A percentile compares a stretch with the other conserved stretches of the same genome.
Evolutionary conservation across 2,888 invertebrate genomes (phyloP).

Genomic region (Agonopterix subpropinquella): DNA sequence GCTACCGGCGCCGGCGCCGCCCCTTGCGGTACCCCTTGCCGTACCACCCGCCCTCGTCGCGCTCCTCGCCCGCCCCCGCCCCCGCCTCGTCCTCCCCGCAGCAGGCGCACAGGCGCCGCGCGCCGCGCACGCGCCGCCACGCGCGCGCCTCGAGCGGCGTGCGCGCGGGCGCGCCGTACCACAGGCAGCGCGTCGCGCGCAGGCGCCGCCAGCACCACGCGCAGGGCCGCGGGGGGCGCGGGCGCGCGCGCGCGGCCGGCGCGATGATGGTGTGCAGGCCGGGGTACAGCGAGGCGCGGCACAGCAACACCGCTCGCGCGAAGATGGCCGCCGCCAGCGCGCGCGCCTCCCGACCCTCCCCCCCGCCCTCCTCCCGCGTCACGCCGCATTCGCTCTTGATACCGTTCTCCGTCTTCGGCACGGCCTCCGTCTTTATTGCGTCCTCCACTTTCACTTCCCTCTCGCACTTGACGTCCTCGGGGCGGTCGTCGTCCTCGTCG

Average conservation of each 20-base stretch:
- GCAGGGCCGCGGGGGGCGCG: constrained; percentile 7
- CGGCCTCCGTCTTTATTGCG: constrained; percentile 8
- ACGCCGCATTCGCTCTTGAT: constrained; percentile 7
- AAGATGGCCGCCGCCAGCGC: constrained; percentile 61
- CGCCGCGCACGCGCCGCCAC: constrained; percentile 54
- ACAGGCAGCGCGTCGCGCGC: constrained; percentile 27
- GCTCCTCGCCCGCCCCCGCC: constrained; percentile 3
- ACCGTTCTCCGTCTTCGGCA: constrained; percentile 7
- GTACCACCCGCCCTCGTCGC: constrained; percentile 82
- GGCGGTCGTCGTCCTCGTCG: constrained; percentile 8
- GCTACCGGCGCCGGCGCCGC: constrained; percentile 70
- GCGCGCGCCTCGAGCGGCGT: constrained; percentile 33
- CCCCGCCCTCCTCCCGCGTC: constrained; percentile 14
- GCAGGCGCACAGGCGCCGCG: constrained; percentile 81
- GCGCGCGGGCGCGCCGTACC: constrained; percentile 55
- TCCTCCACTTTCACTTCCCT: constrained; percentile 4
- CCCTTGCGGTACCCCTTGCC: constrained; percentile 91
- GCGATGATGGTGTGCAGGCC: constrained; percentile 77
- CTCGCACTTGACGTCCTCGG: neutral
- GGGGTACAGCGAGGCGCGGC: constrained; percentile 69
- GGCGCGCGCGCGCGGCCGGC: constrained; percentile 26
- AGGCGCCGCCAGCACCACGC: constrained; percentile 39
- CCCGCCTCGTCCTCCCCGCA: constrained; percentile 51
- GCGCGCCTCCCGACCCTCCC: constrained; percentile 43
- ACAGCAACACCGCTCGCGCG: constrained; percentile 63